phyloP scores from a whole-genome alignment of 2,888 invertebrate species.

The Coremacera marginata region DNA sequence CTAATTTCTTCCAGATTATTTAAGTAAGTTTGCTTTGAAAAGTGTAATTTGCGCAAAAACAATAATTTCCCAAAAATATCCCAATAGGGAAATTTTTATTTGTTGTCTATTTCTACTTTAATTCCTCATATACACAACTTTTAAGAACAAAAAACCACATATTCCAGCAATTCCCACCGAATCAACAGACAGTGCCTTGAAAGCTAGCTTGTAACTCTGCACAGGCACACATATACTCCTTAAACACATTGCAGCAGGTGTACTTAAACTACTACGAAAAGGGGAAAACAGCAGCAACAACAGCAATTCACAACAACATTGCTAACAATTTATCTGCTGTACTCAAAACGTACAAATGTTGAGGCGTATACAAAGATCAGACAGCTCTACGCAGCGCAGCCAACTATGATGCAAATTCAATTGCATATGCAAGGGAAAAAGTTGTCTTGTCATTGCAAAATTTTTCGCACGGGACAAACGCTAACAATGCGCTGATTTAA shows the following conservation, averaged over 20 bases:
- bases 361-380: slow-evolving; percentile 42
- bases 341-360: slow-evolving; percentile 22
- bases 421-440: slow-evolving; percentile 19
- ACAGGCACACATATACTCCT: neutral
- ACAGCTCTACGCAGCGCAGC: neutral
- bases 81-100: slow-evolving; percentile 1
- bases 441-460: slow-evolving; percentile 41
- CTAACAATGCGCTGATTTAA: slow-evolving; percentile 30
- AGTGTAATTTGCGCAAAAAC: neutral
- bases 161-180: neutral
- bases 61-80: slow-evolving; percentile 16
- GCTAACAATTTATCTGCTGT: slow-evolving; percentile 25
- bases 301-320: slow-evolving; percentile 25
- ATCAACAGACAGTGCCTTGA: neutral
- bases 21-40: neutral
- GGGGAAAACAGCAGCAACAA: slow-evolving; percentile 12
- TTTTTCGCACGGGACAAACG: slow-evolving; percentile 42
- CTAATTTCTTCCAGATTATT: too few relatives aligned
- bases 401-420: slow-evolving; percentile 31
- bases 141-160: neutral
- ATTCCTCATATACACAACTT: neutral
- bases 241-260: neutral
- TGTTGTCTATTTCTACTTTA: neutral
- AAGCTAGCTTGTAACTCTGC: neutral
- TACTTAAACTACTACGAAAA: neutral